Conservation (phyloP, 2,888 invertebrate genomes). For the Notodonta ziczac region DNA sequence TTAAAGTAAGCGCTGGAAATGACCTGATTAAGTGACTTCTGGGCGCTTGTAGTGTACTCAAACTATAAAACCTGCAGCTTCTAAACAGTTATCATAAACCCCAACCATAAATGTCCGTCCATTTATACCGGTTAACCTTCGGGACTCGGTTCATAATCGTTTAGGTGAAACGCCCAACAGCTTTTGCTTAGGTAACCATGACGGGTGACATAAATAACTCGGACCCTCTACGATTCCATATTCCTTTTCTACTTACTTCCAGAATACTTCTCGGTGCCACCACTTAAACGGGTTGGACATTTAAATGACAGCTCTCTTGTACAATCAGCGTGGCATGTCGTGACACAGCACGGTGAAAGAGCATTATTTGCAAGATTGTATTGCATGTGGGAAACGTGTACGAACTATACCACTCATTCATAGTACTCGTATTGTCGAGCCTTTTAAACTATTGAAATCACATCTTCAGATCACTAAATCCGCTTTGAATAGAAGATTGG, state of each 20-base stretch:
- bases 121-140: too few species aligned
- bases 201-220: not conserved
- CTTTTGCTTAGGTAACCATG: not conserved
- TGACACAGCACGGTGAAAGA: conserved; percentile 10
- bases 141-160: too few species aligned
- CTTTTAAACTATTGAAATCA: not conserved
- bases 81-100: too few species aligned
- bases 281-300: conserved; percentile 18
- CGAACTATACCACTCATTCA: not conserved
- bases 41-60: too few species aligned
- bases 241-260: conserved; percentile 5
- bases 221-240: not conserved
- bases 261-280: conserved; percentile 21
- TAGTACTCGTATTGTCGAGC: not conserved
- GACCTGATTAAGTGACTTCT: too few species aligned
- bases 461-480: not conserved
- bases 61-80: too few species aligned
- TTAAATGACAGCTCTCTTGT: conserved; percentile 31
- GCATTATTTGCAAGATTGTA: conserved; percentile 15
- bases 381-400: not conserved
- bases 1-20: too few species aligned
- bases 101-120: too few species aligned
- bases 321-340: conserved; percentile 31
- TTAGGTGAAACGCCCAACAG: too few species aligned
- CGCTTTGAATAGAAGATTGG: not conserved